Evolutionary conservation across 2,797 vertebrate genomes (phyloP).

Genomic region (Chloroceryle amazona): DNA sequence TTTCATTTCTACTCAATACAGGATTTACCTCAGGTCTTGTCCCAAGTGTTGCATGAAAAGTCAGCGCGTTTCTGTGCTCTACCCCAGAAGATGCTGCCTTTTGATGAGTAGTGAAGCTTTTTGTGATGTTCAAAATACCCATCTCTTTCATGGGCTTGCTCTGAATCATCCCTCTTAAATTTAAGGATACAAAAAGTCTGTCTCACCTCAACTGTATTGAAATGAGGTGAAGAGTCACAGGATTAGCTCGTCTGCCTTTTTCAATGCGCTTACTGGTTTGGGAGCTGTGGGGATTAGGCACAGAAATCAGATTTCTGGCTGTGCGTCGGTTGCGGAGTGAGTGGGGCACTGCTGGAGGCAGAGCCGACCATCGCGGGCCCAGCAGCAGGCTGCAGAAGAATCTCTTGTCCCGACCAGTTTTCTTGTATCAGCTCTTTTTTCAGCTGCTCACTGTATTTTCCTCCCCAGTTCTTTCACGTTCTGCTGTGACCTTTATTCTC

Average conservation of each 20-base stretch:
- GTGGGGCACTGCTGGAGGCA: not conserved
- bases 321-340: accelerated
- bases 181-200: not conserved
- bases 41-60: not conserved
- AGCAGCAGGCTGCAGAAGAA: not conserved
- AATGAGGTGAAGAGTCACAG: not conserved
- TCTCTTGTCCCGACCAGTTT: not conserved
- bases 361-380: not conserved
- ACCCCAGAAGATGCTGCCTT: not conserved
- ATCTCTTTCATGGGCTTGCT: not conserved
- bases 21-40: not conserved
- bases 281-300: not conserved
- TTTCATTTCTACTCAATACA: not conserved
- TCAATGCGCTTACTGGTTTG: not conserved
- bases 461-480: not conserved
- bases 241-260: constrained; percentile 32
- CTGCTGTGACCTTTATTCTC: not conserved
- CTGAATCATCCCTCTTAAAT: not conserved
- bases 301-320: not conserved
- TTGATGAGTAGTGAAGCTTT: not conserved
- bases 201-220: constrained; percentile 10
- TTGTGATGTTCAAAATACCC: not conserved
- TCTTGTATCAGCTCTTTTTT: not conserved
- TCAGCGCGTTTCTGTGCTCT: not conserved
- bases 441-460: not conserved